These are phyloP conservation scores for Eristalinus aeneus DNA, from an alignment of 2,888 invertebrate genomes.

Conservation along the genomic window DNA sequence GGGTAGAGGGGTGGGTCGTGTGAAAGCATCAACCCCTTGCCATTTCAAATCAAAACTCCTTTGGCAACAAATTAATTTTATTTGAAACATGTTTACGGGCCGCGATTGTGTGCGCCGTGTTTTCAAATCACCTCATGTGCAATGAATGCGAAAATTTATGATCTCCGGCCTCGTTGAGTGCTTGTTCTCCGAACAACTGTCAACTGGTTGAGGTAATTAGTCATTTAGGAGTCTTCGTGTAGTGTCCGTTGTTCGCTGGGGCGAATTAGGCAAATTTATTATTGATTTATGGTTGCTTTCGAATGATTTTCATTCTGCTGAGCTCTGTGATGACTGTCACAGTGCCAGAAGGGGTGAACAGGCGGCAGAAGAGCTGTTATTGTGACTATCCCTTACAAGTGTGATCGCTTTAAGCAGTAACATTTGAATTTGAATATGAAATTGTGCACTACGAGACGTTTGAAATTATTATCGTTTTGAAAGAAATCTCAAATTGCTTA, in stretches of 20 bases:
- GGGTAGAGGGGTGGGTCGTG: conserved; percentile 59
- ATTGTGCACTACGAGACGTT: too few relatives aligned
- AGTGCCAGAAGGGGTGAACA: not conserved
- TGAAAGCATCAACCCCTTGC: conserved; percentile 57
- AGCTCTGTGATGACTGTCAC: not conserved
- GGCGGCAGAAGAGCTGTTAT: too few relatives aligned
- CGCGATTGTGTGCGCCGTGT: conserved; percentile 1
- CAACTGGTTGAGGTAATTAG: conserved; percentile 58
- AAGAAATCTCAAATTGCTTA: too few relatives aligned
- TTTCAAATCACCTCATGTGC: conserved; percentile 64
- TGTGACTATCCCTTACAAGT: too few relatives aligned
- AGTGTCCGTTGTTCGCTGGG: conserved; percentile 15
- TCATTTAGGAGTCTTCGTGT: conserved; percentile 41
- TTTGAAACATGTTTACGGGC: conserved; percentile 46
- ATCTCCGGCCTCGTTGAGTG: conserved; percentile 33
- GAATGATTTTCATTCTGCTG: not conserved
- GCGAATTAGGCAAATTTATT: conserved; percentile 60
- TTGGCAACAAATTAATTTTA: conserved; percentile 65
- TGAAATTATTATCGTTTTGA: too few relatives aligned
- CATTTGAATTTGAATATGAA: too few relatives aligned
- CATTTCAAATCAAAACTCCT: conserved; percentile 7
- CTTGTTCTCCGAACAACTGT: conserved; percentile 6
- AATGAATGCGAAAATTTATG: conserved; percentile 70
- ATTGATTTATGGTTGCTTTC: conserved; percentile 51
- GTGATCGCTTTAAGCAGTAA: too few relatives aligned